These are phyloP conservation scores for Paramisgurnus dabryanus DNA, from an alignment of 2,113 vertebrate genomes.

Conservation along the genomic window DNA sequence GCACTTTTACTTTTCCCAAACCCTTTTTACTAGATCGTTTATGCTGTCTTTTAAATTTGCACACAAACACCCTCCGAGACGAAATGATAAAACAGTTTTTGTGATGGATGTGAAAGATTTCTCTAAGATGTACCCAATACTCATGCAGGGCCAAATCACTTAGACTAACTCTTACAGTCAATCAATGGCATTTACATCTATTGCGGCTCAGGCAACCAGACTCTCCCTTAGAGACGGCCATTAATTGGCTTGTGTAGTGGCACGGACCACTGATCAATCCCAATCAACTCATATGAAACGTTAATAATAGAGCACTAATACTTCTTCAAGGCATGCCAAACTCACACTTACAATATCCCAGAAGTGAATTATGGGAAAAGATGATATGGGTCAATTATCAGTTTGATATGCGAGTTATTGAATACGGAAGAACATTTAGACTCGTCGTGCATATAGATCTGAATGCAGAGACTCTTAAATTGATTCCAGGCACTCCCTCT, in stretches of 20 bases:
- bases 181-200: constrained; percentile 51
- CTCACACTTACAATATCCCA: constrained; percentile 35
- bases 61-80: constrained; percentile 11
- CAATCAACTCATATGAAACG: constrained; percentile 40
- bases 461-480: constrained; percentile 46
- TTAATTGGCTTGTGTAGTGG: constrained; percentile 36
- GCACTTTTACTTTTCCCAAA: constrained; percentile 23
- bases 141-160: constrained; percentile 39
- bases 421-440: constrained; percentile 14
- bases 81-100: constrained; percentile 4
- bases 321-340: constrained; percentile 36
- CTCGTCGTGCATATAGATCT: constrained; percentile 36
- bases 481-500: constrained; percentile 37
- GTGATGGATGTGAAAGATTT: constrained; percentile 1
- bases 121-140: not conserved
- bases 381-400: constrained; percentile 52
- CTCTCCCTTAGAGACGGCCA: constrained; percentile 21
- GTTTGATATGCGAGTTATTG: constrained; percentile 20
- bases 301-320: constrained; percentile 44
- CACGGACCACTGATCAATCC: constrained; percentile 39
- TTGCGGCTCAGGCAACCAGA: constrained; percentile 24
- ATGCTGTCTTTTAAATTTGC: constrained; percentile 13
- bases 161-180: constrained; percentile 41
- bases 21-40: not conserved
- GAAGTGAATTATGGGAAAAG: constrained; percentile 48